phyloP scores from a whole-genome alignment of 2,113 vertebrate species.

The Rattus rattus region DNA sequence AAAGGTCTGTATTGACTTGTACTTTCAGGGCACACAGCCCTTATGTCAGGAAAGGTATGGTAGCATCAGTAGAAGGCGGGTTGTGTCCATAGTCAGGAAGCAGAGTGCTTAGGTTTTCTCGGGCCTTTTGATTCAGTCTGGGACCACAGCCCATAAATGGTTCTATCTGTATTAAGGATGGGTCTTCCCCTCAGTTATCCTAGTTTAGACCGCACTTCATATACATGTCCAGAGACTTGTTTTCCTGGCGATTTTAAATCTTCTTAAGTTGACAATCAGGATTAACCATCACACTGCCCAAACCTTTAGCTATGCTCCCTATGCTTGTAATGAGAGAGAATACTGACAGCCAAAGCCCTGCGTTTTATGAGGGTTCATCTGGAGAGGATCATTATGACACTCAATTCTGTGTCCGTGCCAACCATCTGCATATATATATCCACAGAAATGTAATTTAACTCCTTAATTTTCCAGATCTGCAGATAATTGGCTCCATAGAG shows the following conservation, averaged over 20 bases:
- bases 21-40: neutral
- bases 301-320: neutral
- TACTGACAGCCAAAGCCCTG: neutral
- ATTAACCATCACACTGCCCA: neutral
- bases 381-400: neutral
- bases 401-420: neutral
- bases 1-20: neutral
- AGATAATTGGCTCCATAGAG: slow-evolving; percentile 70
- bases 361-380: neutral
- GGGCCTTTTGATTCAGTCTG: neutral
- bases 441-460: slow-evolving; percentile 33
- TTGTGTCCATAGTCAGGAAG: fast-evolving
- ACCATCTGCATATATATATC: neutral
- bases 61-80: too few species aligned
- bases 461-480: slow-evolving; percentile 54
- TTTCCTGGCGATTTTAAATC: neutral
- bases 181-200: neutral
- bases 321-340: neutral
- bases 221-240: neutral
- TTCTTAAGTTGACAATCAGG: neutral
- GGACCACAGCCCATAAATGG: neutral
- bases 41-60: neutral
- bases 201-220: neutral
- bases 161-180: neutral
- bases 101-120: neutral